A percentile compares a stretch with the other conserved stretches of the same genome.
Conservation (phyloP, 1,140 invertebrate genomes). For the Drosophila bocqueti region DNA sequence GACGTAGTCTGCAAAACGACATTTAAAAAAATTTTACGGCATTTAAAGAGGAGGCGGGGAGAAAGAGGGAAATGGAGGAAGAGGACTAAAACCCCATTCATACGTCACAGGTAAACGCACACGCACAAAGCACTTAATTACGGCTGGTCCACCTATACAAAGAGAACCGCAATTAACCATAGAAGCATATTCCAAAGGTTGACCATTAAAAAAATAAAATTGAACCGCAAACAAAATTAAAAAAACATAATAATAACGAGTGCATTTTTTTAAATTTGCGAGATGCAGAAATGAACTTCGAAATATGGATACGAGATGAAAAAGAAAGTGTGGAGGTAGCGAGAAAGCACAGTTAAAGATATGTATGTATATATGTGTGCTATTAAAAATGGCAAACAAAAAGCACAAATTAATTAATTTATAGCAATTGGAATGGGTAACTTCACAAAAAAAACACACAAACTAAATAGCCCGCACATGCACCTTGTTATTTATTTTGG, state of each 20-base stretch:
- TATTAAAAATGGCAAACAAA: slow-evolving; percentile 70
- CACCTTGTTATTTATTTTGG: slow-evolving; percentile 66
- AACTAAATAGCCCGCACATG: slow-evolving; percentile 31
- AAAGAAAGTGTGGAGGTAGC: slow-evolving; percentile 74
- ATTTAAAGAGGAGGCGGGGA: not conserved
- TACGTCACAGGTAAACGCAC: slow-evolving; percentile 43
- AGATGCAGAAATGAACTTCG: slow-evolving; percentile 8
- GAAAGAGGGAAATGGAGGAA: not conserved
- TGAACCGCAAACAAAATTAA: slow-evolving; percentile 37
- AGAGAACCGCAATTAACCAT: slow-evolving; percentile 72
- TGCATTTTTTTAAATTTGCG: slow-evolving; percentile 40
- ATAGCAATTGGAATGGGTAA: not conserved
- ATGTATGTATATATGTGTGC: slow-evolving; percentile 44
- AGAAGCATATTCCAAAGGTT: slow-evolving; percentile 64
- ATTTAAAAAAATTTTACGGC: not conserved
- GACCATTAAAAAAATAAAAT: slow-evolving; percentile 52
- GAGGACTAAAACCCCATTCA: slow-evolving; percentile 37
- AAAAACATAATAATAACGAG: slow-evolving; percentile 19
- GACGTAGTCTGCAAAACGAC: slow-evolving; percentile 94
- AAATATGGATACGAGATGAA: slow-evolving; percentile 61
- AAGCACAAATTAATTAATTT: slow-evolving; percentile 48
- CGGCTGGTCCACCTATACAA: slow-evolving; percentile 38
- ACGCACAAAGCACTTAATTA: slow-evolving; percentile 51
- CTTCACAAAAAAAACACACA: not conserved
- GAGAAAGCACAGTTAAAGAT: slow-evolving; percentile 34